Evolutionary conservation across 2,888 invertebrate species (phyloP).

Genomic region (Eudiplozoon nipponicum): DNA sequence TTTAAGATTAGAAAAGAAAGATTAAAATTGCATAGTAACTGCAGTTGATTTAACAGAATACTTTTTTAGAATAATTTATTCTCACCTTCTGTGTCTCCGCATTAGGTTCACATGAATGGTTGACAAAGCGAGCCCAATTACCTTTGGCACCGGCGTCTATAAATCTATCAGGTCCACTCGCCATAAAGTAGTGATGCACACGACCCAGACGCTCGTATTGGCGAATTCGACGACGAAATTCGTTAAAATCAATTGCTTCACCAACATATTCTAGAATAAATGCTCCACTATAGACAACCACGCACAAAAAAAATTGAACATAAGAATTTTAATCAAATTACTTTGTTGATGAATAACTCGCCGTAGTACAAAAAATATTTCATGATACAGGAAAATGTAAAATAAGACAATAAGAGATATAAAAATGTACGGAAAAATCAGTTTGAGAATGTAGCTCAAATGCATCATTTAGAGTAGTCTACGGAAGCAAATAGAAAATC

Average conservation of each 20-base stretch:
- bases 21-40: too few species aligned
- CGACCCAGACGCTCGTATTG: conserved; percentile 59
- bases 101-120: conserved; percentile 93
- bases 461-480: too few species aligned
- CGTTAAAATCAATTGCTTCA: conserved; percentile 64
- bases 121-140: conserved; percentile 77
- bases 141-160: conserved; percentile 86
- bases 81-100: conserved; percentile 66
- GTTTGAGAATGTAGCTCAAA: too few species aligned
- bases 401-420: too few species aligned
- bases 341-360: too few species aligned
- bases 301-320: background rate
- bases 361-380: too few species aligned
- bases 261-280: conserved; percentile 96
- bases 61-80: background rate
- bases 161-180: conserved; percentile 55
- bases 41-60: too few species aligned
- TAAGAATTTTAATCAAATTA: too few species aligned
- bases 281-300: conserved; percentile 37
- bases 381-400: too few species aligned
- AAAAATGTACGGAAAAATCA: too few species aligned
- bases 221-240: conserved; percentile 54
- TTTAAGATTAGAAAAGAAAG: too few species aligned
- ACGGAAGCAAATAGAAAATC: too few species aligned
- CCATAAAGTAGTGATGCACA: conserved; percentile 85